Evolutionary conservation across 2,888 invertebrate species (phyloP).

Genomic region (Caprella mutica): DNA sequence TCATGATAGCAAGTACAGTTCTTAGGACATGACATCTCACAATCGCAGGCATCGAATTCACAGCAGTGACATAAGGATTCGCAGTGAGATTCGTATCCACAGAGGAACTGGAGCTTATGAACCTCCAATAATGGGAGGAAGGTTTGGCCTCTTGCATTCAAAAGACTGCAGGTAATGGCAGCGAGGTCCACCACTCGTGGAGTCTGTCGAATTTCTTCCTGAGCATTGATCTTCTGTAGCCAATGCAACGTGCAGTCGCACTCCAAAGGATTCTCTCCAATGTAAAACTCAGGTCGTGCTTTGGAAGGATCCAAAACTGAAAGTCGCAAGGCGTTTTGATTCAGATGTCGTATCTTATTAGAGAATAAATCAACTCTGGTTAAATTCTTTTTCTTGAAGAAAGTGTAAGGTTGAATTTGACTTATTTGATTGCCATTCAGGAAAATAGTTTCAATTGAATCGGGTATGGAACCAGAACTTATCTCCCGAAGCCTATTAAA

Average conservation of each 20-base stretch:
- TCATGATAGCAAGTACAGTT: constrained; percentile 71
- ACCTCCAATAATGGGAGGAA: constrained; percentile 37
- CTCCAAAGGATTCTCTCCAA: constrained; percentile 68
- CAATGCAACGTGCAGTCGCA: constrained; percentile 83
- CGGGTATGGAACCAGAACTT: constrained; percentile 68
- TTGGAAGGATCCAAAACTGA: constrained; percentile 53
- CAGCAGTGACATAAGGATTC: constrained; percentile 78
- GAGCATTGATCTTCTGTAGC: constrained; percentile 64
- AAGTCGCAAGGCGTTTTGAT: constrained; percentile 58
- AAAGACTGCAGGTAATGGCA: constrained; percentile 61
- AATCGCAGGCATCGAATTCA: constrained; percentile 81
- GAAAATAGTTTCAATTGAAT: constrained; percentile 64
- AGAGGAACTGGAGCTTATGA: constrained; percentile 49
- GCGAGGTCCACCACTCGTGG: constrained; percentile 69
- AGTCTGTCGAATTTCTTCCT: constrained; percentile 50
- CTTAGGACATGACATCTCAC: constrained; percentile 78
- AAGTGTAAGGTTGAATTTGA: constrained; percentile 56
- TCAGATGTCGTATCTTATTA: constrained; percentile 59
- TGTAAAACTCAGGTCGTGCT: constrained; percentile 64
- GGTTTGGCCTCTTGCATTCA: constrained; percentile 42
- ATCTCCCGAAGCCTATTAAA: constrained; percentile 68
- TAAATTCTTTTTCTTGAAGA: constrained; percentile 54
- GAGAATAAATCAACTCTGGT: constrained; percentile 64
- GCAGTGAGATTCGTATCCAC: constrained; percentile 69
- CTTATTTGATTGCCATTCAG: constrained; percentile 56